Evolutionary conservation across 2,888 invertebrate species (phyloP).

Genomic region (Pyrrhosoma nymphula): DNA sequence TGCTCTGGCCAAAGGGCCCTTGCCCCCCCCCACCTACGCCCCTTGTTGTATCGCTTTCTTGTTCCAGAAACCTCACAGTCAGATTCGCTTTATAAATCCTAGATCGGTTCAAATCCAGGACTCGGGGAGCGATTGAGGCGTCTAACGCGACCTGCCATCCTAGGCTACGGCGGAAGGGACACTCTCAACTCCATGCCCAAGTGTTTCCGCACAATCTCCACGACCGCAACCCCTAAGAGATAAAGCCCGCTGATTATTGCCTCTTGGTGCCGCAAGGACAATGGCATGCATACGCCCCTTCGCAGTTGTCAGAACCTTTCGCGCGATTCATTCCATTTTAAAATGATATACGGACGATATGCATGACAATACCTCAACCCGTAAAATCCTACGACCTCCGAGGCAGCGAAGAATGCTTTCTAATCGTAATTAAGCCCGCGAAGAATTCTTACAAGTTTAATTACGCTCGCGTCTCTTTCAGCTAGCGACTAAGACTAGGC

Average conservation of each 20-base stretch:
- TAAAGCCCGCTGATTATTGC: not conserved
- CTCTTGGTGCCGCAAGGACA: not conserved
- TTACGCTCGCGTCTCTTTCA: not conserved
- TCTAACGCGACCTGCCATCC: not conserved
- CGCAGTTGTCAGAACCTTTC: not conserved
- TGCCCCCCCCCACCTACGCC: too few relatives aligned
- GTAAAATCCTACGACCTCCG: not conserved
- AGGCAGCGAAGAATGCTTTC: conserved; percentile 5
- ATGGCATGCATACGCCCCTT: not conserved
- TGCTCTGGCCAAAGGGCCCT: too few relatives aligned
- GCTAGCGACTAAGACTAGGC: not conserved
- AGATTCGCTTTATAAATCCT: too few relatives aligned
- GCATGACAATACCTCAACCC: not conserved
- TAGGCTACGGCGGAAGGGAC: not conserved
- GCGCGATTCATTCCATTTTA: not conserved
- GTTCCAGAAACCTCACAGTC: too few relatives aligned
- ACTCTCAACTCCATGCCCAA: not conserved
- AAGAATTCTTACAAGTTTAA: not conserved
- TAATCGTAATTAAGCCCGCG: not conserved
- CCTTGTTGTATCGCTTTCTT: too few relatives aligned
- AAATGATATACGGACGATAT: not conserved
- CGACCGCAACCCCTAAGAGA: not conserved
- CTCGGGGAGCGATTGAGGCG: not conserved
- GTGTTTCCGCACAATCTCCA: not conserved
- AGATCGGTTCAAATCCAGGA: not conserved